These are phyloP conservation scores for Cephus pygmeus DNA, from an alignment of 2,888 invertebrate species.

Conservation along the genomic window DNA sequence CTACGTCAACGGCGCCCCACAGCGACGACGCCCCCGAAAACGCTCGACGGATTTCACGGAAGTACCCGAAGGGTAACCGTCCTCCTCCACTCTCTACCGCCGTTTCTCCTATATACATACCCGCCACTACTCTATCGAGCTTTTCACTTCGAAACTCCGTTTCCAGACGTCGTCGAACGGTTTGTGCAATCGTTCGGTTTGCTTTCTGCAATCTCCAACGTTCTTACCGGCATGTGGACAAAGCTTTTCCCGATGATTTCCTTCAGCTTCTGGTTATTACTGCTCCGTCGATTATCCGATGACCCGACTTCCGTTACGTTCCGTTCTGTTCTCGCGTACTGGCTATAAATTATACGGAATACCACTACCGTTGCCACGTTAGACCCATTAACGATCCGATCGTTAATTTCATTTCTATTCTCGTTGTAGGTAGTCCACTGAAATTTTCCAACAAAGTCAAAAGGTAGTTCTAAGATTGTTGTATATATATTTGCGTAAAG, in stretches of 20 bases:
- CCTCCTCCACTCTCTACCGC: background rate
- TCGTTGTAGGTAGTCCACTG: background rate
- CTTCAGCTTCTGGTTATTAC: background rate
- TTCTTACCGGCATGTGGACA: background rate
- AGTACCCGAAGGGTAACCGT: constrained; percentile 12
- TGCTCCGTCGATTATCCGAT: background rate
- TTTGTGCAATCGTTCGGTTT: background rate
- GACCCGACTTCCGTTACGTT: background rate
- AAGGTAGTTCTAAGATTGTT: background rate
- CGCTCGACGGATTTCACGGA: constrained; percentile 22
- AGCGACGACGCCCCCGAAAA: constrained; percentile 54
- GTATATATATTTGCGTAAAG: background rate
- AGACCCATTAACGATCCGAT: background rate
- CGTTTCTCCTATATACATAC: background rate
- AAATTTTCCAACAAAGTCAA: background rate
- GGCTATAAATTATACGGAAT: background rate
- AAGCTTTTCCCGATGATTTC: background rate
- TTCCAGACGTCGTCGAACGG: background rate
- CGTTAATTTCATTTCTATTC: background rate
- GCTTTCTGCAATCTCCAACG: background rate
- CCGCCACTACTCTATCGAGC: background rate
- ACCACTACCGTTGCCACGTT: background rate
- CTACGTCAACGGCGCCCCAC: constrained; percentile 51
- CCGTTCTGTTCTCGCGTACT: background rate
- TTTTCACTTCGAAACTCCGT: background rate